Evolutionary conservation across 2,888 invertebrate genomes (phyloP).

Genomic region (Pachydiplax longipennis): DNA sequence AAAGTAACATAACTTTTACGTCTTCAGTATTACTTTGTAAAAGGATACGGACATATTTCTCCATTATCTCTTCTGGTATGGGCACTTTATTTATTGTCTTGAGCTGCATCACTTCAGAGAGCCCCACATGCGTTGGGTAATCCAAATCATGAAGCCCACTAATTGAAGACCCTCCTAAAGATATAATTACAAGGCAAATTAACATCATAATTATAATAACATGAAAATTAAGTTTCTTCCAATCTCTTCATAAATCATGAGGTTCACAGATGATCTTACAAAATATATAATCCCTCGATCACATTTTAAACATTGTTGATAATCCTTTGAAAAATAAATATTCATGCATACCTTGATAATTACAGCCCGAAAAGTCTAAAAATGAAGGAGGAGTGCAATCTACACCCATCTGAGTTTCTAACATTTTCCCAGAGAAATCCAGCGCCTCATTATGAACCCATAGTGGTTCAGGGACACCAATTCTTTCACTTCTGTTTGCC

Average conservation of each 20-base stretch:
- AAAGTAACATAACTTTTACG: too few relatives aligned
- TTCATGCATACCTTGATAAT: constrained; percentile 57
- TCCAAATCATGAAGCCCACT: constrained; percentile 92
- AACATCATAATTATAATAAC: too few relatives aligned
- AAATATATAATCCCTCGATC: too few relatives aligned
- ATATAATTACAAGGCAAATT: constrained; percentile 56
- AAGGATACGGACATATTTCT: constrained; percentile 95
- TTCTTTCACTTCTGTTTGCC: background rate
- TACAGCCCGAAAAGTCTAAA: constrained; percentile 66
- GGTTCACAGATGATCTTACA: too few relatives aligned
- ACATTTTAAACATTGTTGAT: too few relatives aligned
- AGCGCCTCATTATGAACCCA: constrained; percentile 67
- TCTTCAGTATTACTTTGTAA: constrained; percentile 51
- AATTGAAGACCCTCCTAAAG: constrained; percentile 77
- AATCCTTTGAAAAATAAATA: too few relatives aligned
- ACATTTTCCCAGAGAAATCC: constrained; percentile 79
- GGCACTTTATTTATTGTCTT: constrained; percentile 84
- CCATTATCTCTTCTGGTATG: constrained; percentile 90
- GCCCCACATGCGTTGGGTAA: constrained; percentile 81
- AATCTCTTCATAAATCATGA: too few relatives aligned
- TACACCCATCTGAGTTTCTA: constrained; percentile 75
- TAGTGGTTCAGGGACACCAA: constrained; percentile 13
- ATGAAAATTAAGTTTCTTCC: too few relatives aligned
- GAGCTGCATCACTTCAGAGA: constrained; percentile 78
- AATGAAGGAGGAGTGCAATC: constrained; percentile 78